Evolutionary conservation across 2,113 vertebrate species (phyloP).

Genomic region (Bambusicola thoracicus): DNA sequence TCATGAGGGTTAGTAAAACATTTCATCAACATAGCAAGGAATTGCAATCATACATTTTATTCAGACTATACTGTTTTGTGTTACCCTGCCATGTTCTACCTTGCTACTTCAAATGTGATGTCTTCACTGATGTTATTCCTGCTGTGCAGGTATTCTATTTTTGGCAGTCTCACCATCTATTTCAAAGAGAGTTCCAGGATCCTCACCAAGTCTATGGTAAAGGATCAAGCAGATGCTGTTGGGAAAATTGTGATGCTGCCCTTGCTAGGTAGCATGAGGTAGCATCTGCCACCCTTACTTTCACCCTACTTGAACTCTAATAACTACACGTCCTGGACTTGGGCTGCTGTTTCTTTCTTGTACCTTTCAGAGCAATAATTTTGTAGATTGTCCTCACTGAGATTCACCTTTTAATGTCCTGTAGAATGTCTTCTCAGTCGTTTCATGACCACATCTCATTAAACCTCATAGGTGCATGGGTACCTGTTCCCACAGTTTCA

Average conservation of each 20-base stretch:
- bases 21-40: neutral
- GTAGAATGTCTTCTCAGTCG: neutral
- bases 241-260: neutral
- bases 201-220: neutral
- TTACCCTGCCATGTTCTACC: neutral
- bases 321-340: neutral
- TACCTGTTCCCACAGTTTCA: neutral
- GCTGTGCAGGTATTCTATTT: neutral
- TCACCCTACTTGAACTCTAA: neutral
- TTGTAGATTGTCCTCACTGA: neutral
- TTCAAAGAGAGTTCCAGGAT: neutral
- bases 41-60: neutral
- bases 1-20: neutral
- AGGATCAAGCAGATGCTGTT: neutral
- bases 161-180: neutral
- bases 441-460: neutral
- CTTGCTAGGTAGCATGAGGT: neutral
- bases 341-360: neutral
- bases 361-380: neutral
- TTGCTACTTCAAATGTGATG: neutral
- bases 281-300: neutral
- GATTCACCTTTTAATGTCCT: neutral
- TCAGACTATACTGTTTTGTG: neutral
- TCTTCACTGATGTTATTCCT: neutral
- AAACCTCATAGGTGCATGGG: neutral